These are phyloP conservation scores for Parnassius mnemosyne DNA, from an alignment of 2,888 invertebrate species.

Conservation along the genomic window DNA sequence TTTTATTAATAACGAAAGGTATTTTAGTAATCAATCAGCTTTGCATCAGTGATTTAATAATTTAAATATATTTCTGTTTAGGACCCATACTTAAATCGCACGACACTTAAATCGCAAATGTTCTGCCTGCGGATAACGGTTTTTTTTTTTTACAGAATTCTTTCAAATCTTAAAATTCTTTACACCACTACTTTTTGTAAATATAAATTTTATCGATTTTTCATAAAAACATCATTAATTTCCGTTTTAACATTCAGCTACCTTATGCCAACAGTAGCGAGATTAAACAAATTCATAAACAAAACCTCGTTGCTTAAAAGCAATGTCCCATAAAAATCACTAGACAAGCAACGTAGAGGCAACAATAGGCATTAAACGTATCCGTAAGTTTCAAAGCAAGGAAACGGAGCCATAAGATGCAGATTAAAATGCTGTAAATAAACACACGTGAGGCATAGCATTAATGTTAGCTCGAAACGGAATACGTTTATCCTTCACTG, in stretches of 20 bases:
- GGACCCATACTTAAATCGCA: no score
- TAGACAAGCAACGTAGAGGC: slow-evolving; percentile 10
- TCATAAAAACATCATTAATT: not conserved
- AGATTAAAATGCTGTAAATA: slow-evolving; percentile 48
- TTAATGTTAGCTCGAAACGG: slow-evolving; percentile 48
- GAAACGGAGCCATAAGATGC: slow-evolving; percentile 51
- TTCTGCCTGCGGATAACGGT: no score
- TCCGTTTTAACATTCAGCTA: slow-evolving; percentile 6
- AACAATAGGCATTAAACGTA: slow-evolving; percentile 28
- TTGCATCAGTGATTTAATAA: no score
- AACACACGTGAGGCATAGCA: slow-evolving; percentile 51
- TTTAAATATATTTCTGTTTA: no score
- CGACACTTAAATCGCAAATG: no score
- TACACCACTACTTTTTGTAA: not conserved
- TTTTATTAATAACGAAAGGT: no score
- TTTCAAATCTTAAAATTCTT: no score
- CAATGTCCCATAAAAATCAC: slow-evolving; percentile 23
- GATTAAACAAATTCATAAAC: slow-evolving; percentile 10
- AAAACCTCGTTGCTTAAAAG: slow-evolving; percentile 18
- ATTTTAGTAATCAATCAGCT: no score
- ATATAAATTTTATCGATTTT: not conserved
- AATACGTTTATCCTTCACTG: slow-evolving; percentile 53
- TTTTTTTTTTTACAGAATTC: no score
- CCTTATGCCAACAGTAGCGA: slow-evolving; percentile 12
- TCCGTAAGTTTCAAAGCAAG: slow-evolving; percentile 38